Evolutionary conservation across 1,140 invertebrate genomes (phyloP), one percentile per base, ranked within the genome.

Genomic region (Cyclargus thomasi): DNA sequence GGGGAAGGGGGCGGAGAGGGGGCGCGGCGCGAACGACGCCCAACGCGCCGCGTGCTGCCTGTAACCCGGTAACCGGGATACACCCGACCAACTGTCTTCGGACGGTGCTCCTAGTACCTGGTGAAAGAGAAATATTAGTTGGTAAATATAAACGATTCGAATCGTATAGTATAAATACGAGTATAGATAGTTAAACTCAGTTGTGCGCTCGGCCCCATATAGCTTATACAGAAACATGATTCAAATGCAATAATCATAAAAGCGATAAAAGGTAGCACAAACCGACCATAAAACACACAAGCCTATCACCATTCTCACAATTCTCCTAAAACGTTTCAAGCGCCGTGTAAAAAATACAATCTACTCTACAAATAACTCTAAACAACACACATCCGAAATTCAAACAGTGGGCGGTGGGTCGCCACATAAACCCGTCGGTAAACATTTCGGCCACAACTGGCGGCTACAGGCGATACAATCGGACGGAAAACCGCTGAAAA

Each of bases 41-140:
- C 83, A 77, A 29, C 85, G 81, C 79, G 95, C 94, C 83, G 94
- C 93, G 88, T 96, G 96, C 81, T 94, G 92, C 85, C 95, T 95
- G 83, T 97, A 97, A 72, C 97, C 96, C 17, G 96, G 96, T 76
- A 97, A 92, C 79, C 95, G 94, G 36, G 95, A 94, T 29, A 98
- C 96, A 64, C 97, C 97, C 68, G 94, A 92, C 97, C 97, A 99
- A 73, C 95, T 95, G 75, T 97, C 95, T 86, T 98, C 96, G 5
- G 95, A 96, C 21, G 98, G 97, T 62, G 97, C 98, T 67, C 97
- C 98, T 73, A 98, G 93, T 74, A 97, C 94, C 94, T 95, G 78
- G 11, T 1, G 8, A 53, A 18, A n/a, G 14, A 55, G 17, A 35
- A 2, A 7, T 16, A 20, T 35, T 62, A 53, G 10, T n/a, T n/a